Percentiles rank a stretch among this genome's conserved stretches.
These are phyloP conservation scores for Palaemon carinicauda DNA, from an alignment of 1,140 invertebrate species.

Conservation along the genomic window DNA sequence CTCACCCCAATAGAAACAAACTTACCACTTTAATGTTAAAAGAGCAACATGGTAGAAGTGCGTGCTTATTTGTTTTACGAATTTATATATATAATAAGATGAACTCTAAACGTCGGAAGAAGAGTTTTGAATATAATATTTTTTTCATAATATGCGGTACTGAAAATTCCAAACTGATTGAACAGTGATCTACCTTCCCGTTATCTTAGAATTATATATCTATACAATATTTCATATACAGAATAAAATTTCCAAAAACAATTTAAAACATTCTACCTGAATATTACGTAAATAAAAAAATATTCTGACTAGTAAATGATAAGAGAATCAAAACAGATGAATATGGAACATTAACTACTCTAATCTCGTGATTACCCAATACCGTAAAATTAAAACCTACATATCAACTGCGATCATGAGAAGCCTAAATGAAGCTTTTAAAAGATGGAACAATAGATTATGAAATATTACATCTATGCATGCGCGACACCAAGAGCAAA, in stretches of 20 bases:
- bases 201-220: not conserved
- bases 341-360: no score
- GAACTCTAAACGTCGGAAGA: no score
- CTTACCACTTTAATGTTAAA: constrained; percentile 20
- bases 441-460: constrained; percentile 38
- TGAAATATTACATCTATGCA: constrained; percentile 44
- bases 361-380: not conserved
- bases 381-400: constrained; percentile 4
- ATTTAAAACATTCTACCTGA: constrained; percentile 25
- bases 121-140: no score
- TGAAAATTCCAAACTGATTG: no score
- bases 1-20: not conserved
- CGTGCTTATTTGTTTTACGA: no score
- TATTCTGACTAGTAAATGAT: not conserved
- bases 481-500: constrained; percentile 53
- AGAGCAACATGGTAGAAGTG: no score
- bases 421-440: constrained; percentile 42
- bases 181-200: no score
- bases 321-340: no score
- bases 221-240: not conserved
- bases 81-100: no score
- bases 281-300: not conserved
- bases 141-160: no score
- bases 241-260: constrained; percentile 12
- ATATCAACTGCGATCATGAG: constrained; percentile 31